These are phyloP conservation scores for Cyclina sinensis DNA, from an alignment of 1,140 invertebrate genomes.

Conservation along the genomic window DNA sequence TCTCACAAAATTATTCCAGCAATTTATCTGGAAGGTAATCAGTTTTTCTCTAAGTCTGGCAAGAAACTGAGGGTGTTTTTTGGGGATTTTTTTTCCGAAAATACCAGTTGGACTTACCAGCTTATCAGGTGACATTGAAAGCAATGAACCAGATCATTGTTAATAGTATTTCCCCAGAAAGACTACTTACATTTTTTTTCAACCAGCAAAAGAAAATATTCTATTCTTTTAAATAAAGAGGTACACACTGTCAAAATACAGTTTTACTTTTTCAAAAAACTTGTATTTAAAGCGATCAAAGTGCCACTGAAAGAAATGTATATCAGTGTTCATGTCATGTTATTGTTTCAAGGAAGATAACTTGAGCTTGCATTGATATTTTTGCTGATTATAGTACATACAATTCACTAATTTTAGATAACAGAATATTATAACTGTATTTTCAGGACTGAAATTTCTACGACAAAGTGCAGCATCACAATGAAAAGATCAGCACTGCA, in stretches of 20 bases:
- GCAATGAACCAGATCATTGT: too few species aligned
- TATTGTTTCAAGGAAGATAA: too few species aligned
- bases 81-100: constrained; percentile 50
- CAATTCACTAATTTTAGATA: too few species aligned
- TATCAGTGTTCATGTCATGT: not conserved
- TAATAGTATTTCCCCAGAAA: too few species aligned
- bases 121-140: not conserved
- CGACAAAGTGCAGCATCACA: not conserved
- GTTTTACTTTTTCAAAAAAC: too few species aligned
- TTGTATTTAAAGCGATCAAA: too few species aligned
- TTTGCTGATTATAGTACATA: too few species aligned
- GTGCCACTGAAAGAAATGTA: not conserved
- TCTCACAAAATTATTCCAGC: constrained; percentile 63
- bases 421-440: constrained; percentile 15
- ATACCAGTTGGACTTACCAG: constrained; percentile 18
- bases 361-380: too few species aligned
- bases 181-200: too few species aligned
- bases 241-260: too few species aligned
- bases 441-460: not conserved
- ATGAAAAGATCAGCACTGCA: not conserved
- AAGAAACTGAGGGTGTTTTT: constrained; percentile 59
- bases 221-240: too few species aligned
- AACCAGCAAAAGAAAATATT: too few species aligned
- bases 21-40: constrained; percentile 60
- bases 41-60: constrained; percentile 56